These are phyloP conservation scores for Piezodorus guildinii DNA, from an alignment of 1,140 invertebrate species.

Conservation along the genomic window DNA sequence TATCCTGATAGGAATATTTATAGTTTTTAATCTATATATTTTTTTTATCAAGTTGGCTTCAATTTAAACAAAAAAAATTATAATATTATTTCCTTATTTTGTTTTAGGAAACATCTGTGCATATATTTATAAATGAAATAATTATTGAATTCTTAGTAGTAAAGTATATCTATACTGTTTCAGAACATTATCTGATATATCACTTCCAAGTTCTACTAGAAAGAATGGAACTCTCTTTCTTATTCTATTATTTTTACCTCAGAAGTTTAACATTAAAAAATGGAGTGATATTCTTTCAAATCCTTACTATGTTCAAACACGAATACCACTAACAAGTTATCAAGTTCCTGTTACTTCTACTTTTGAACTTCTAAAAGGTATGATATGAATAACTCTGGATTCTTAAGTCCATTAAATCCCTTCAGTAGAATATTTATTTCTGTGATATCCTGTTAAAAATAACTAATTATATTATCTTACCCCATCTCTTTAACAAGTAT, in stretches of 20 bases:
- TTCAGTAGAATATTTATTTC: background rate
- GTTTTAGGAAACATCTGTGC: too few relatives aligned
- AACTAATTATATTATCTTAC: too few relatives aligned
- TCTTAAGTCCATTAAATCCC: background rate
- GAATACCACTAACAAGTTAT: slow-evolving; percentile 22
- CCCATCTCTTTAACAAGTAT: too few relatives aligned
- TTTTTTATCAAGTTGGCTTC: too few relatives aligned
- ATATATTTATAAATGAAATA: too few relatives aligned
- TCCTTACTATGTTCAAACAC: slow-evolving; percentile 15
- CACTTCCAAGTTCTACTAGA: slow-evolving; percentile 9
- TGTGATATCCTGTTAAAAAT: too few relatives aligned
- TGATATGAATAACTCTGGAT: background rate
- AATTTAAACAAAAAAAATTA: too few relatives aligned
- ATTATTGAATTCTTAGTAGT: too few relatives aligned
- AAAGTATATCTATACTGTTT: too few relatives aligned
- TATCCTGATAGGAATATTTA: too few relatives aligned
- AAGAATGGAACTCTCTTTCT: slow-evolving; percentile 23
- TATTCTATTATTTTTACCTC: slow-evolving; percentile 23
- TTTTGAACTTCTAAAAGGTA: slow-evolving; percentile 26
- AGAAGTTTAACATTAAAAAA: slow-evolving; percentile 8
- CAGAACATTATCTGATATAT: background rate
- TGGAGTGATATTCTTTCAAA: slow-evolving; percentile 20
- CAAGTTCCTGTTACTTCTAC: slow-evolving; percentile 22
- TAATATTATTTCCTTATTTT: too few relatives aligned
- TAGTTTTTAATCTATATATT: too few relatives aligned